Percentiles rank a stretch among this genome's conserved stretches.
Evolutionary conservation across 2,888 invertebrate genomes (phyloP).

Genomic region (Lysandra bellargus): DNA sequence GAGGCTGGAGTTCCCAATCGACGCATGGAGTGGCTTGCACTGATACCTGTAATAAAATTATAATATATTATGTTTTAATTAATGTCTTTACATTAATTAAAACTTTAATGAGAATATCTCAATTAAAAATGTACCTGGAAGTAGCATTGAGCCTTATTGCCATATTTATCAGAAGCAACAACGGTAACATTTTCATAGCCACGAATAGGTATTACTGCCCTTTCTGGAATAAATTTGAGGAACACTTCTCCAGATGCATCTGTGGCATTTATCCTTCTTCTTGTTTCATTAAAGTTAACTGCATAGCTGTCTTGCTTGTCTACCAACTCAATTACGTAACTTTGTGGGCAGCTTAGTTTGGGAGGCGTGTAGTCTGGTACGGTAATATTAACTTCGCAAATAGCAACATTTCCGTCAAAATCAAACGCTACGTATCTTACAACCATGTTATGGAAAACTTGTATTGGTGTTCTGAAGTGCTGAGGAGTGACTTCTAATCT

Average conservation of each 20-base stretch:
- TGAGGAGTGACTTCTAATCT: slow-evolving; percentile 95
- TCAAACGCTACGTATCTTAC: slow-evolving; percentile 98
- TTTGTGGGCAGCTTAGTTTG: slow-evolving; percentile 93
- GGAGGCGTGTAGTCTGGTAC: slow-evolving; percentile 96
- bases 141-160: slow-evolving; percentile 93
- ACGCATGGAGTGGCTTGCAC: slow-evolving; percentile 97
- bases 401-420: slow-evolving; percentile 98
- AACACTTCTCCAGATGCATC: slow-evolving; percentile 94
- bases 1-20: slow-evolving; percentile 95
- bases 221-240: slow-evolving; percentile 90
- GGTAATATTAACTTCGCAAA: slow-evolving; percentile 97
- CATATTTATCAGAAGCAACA: slow-evolving; percentile 91
- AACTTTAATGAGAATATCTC: no score
- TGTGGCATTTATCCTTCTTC: slow-evolving; percentile 89
- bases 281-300: slow-evolving; percentile 95
- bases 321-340: slow-evolving; percentile 94
- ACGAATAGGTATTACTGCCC: slow-evolving; percentile 91
- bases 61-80: not conserved
- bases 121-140: slow-evolving; percentile 85
- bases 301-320: slow-evolving; percentile 94
- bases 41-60: slow-evolving; percentile 80
- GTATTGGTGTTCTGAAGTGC: slow-evolving; percentile 93
- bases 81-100: no score
- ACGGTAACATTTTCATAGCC: slow-evolving; percentile 96
- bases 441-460: slow-evolving; percentile 93